Evolutionary conservation across 2,888 invertebrate species (phyloP).

Genomic region (Mesoligia furuncula): DNA sequence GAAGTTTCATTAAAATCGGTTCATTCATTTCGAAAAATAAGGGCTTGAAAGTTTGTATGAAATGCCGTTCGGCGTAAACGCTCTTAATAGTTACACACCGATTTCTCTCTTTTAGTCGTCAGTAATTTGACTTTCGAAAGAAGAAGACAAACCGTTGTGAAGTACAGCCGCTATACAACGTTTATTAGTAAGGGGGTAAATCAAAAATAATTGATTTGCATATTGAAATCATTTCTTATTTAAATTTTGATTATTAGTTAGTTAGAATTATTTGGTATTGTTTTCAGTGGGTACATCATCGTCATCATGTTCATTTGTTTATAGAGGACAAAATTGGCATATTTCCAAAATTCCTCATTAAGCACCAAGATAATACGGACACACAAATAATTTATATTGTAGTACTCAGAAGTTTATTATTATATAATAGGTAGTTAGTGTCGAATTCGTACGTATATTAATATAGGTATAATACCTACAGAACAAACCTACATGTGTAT

Average conservation of each 20-base stretch:
- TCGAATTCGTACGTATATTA: background rate
- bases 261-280: background rate
- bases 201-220: background rate
- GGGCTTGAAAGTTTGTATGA: too few relatives aligned
- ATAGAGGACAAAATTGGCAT: slow-evolving; percentile 32
- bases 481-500: background rate
- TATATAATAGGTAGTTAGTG: background rate
- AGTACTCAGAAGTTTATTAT: slow-evolving; percentile 34
- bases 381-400: slow-evolving; percentile 27
- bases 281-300: slow-evolving; percentile 12
- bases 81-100: too few relatives aligned
- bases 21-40: too few relatives aligned
- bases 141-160: too few relatives aligned
- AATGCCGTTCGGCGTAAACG: too few relatives aligned
- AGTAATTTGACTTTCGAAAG: too few relatives aligned
- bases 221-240: background rate
- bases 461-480: background rate
- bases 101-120: too few relatives aligned
- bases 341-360: slow-evolving; percentile 45
- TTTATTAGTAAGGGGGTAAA: too few relatives aligned
- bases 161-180: too few relatives aligned
- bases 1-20: too few relatives aligned
- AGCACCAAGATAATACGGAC: slow-evolving; percentile 38
- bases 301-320: slow-evolving; percentile 18
- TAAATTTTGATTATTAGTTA: background rate